Conservation (phyloP, 2,113 vertebrate species). For the Bagarius yarrelli region DNA sequence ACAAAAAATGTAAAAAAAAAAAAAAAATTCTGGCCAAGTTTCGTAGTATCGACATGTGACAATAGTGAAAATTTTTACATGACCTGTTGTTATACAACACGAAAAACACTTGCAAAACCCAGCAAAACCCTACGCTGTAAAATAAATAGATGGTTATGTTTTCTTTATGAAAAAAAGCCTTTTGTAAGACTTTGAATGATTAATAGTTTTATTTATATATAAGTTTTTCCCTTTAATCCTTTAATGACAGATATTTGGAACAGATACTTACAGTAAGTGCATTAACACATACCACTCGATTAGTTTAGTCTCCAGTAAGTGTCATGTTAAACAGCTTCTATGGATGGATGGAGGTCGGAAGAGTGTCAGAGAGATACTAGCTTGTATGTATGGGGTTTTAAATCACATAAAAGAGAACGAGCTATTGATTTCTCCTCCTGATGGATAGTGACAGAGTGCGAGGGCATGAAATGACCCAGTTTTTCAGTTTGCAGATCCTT, state of each 20-base stretch:
- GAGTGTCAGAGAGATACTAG: not conserved
- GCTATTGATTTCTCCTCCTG: not conserved
- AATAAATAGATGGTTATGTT: not conserved
- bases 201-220: not conserved
- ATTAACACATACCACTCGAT: not conserved
- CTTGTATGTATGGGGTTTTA: not conserved
- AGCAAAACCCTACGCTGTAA: too few species aligned
- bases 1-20: too few species aligned
- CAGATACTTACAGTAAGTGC: not conserved
- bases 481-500: not conserved
- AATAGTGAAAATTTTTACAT: not conserved
- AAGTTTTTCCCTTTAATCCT: not conserved
- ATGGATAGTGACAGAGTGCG: constrained; percentile 5
- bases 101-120: not conserved
- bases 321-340: not conserved
- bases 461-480: constrained; percentile 15
- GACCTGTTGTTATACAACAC: not conserved
- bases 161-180: not conserved
- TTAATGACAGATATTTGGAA: not conserved
- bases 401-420: not conserved
- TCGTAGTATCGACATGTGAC: not conserved
- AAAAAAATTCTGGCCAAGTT: not conserved
- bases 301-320: not conserved
- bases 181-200: not conserved
- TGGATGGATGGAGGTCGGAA: not conserved